Conservation (phyloP, 2,888 invertebrate genomes). For the Cataglyphis livida region DNA sequence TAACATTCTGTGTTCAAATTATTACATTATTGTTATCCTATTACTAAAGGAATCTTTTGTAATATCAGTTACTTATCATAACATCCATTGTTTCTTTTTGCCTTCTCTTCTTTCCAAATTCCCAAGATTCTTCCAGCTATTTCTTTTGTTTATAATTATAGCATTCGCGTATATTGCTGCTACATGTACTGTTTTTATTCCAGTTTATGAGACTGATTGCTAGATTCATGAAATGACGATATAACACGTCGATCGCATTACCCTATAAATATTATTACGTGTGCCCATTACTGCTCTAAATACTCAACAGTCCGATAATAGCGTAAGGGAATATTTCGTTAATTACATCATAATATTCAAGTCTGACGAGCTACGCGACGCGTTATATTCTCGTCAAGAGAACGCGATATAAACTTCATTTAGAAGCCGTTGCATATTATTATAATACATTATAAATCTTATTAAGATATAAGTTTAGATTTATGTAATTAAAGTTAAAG, state of each 20-base stretch:
- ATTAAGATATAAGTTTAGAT: neutral
- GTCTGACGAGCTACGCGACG: neutral
- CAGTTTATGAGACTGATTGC: neutral
- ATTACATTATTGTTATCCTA: neutral
- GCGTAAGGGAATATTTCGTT: slow-evolving; percentile 12
- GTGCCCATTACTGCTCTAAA: slow-evolving; percentile 34
- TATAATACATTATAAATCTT: neutral
- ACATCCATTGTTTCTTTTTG: neutral
- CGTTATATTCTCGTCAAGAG: neutral
- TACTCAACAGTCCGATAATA: neutral
- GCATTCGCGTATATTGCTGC: neutral
- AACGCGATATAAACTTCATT: neutral
- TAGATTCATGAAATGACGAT: slow-evolving; percentile 25
- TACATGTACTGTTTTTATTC: slow-evolving; percentile 7
- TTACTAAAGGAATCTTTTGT: neutral
- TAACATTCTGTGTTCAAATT: neutral
- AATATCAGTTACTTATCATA: neutral
- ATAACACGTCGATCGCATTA: slow-evolving; percentile 38
- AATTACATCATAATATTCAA: neutral
- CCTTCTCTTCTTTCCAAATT: neutral
- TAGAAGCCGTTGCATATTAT: neutral
- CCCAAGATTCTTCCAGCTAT: neutral
- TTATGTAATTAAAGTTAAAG: neutral
- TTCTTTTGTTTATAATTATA: neutral
- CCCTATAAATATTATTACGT: slow-evolving; percentile 38